Evolutionary conservation across 1,140 invertebrate species (phyloP), one percentile per base, ranked within the genome.

Genomic region (Geopemphigus sp.): DNA sequence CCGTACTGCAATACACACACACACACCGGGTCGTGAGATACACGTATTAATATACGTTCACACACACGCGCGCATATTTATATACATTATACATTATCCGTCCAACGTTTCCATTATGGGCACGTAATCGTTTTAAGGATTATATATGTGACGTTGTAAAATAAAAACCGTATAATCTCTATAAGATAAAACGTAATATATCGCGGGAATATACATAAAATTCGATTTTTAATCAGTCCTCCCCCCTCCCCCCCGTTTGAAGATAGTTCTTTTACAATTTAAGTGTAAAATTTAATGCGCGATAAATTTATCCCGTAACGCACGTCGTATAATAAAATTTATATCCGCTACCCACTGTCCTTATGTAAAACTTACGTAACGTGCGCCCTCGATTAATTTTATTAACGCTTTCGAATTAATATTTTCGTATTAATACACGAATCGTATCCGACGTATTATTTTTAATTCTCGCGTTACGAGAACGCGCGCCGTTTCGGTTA

Each of bases 71-170:
- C 8, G 47, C 47, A 4, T 39, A 39, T 4, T 8, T 39, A 4
- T 39, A 70, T 24, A 50, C 12, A 22, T 45, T 45, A 68, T 70
- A 26, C 17, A 26, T n/a, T 22, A 15, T 50, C 32, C 66, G 24
- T 5, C 29, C 66, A n/a, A 70, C 26, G 47, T 26, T 10, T 70
- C 24, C 66, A 26, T 53, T 26, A 53, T 53, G 8, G 22, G 39
- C 47, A 47, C 66, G 47, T 32, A 53, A 53, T 70, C 45, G 45
- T 70, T 70, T 70, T 70, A 29, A 50, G 47, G 24, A 70, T 70
- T 70, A 26, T 70, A 53, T 70, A 53, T 19, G 45, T 8, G 64
- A 66, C n/a, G 19, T 26, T 17, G 45, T 50, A 53, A 70, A 53
- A 70, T 17, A 70, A 66, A n/a, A 22, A 45, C 19, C 29, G 26